Evolutionary conservation across 30 jellyfish, hydroid and myxozoan species (phyloP).

Genomic region (Aurelia aurita complex sp. Pacific): DNA sequence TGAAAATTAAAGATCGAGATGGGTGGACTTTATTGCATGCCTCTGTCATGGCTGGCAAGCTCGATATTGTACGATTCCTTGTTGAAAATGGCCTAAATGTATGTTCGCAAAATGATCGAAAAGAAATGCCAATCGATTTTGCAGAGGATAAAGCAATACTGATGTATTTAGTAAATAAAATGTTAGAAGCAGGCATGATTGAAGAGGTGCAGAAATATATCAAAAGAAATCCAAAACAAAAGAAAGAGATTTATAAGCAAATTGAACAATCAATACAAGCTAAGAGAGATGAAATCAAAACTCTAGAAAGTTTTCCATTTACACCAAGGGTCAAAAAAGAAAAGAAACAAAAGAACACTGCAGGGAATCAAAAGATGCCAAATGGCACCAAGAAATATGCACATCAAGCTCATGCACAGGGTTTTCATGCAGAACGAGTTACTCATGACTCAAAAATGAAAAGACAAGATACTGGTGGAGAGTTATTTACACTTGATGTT

Average conservation of each 20-base stretch:
- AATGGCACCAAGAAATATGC: conserved; percentile 1
- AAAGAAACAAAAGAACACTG: conserved; percentile 3
- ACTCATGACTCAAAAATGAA: conserved; percentile 1
- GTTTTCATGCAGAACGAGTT: no score
- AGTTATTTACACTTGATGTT: conserved; percentile 40
- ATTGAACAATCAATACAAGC: conserved; percentile 64
- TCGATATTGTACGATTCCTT: conserved; percentile 65
- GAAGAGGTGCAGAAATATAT: conserved; percentile 85
- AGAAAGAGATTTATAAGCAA: conserved; percentile 82
- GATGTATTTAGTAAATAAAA: conserved; percentile 68
- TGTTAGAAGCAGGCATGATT: conserved; percentile 77
- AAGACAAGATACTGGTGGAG: conserved; percentile 7
- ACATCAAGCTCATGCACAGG: not conserved
- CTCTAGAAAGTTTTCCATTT: conserved; percentile 62
- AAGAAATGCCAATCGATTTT: conserved; percentile 79
- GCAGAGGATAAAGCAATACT: conserved; percentile 78
- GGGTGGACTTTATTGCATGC: conserved; percentile 95
- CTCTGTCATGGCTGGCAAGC: conserved; percentile 88
- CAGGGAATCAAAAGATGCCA: not conserved
- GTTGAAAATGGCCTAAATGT: conserved; percentile 76
- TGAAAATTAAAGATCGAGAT: conserved; percentile 87
- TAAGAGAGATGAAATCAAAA: conserved; percentile 57
- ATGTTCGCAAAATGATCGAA: conserved; percentile 53
- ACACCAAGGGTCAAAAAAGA: conserved; percentile 37
- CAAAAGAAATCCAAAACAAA: conserved; percentile 77